Conservation (phyloP, 1,140 invertebrate genomes). For the Cephus cinctus region DNA sequence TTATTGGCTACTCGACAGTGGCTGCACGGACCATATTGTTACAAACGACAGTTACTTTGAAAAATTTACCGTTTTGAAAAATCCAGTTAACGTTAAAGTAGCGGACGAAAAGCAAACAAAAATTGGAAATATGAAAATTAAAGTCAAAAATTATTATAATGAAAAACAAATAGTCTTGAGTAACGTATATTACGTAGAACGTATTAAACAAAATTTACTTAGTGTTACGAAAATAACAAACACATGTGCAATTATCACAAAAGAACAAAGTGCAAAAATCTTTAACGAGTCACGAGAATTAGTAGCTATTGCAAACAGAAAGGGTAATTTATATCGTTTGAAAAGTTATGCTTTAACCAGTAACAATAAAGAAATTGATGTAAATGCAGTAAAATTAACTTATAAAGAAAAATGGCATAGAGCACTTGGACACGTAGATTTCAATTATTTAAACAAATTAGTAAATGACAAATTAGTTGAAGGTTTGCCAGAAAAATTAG, state of each 20-base stretch:
- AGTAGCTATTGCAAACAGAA: slow-evolving; percentile 12
- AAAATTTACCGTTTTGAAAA: slow-evolving; percentile 33
- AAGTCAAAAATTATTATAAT: slow-evolving; percentile 22
- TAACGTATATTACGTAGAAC: no score
- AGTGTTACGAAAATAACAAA: slow-evolving; percentile 31
- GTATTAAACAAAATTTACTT: slow-evolving; percentile 35
- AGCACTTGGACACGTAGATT: slow-evolving; percentile 39
- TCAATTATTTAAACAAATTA: slow-evolving; percentile 37
- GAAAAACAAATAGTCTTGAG: slow-evolving; percentile 24
- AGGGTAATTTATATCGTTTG: slow-evolving; percentile 17
- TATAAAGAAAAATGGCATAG: slow-evolving; percentile 37
- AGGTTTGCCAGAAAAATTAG: slow-evolving; percentile 20
- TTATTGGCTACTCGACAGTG: slow-evolving; percentile 41
- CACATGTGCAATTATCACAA: slow-evolving; percentile 2
- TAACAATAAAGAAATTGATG: slow-evolving; percentile 4
- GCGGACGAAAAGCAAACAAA: slow-evolving; percentile 35
- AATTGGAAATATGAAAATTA: slow-evolving; percentile 30
- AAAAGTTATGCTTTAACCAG: slow-evolving; percentile 9
- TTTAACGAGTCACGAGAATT: slow-evolving; percentile 20
- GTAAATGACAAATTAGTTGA: slow-evolving; percentile 29
- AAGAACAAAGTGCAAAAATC: slow-evolving; percentile 25
- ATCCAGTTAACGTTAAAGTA: slow-evolving; percentile 23
- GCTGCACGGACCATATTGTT: slow-evolving; percentile 43
- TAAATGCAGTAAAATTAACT: slow-evolving; percentile 10
- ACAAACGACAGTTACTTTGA: slow-evolving; percentile 39